phyloP scores from a whole-genome alignment of 1,140 invertebrate species.

The Plodia interpunctella region DNA sequence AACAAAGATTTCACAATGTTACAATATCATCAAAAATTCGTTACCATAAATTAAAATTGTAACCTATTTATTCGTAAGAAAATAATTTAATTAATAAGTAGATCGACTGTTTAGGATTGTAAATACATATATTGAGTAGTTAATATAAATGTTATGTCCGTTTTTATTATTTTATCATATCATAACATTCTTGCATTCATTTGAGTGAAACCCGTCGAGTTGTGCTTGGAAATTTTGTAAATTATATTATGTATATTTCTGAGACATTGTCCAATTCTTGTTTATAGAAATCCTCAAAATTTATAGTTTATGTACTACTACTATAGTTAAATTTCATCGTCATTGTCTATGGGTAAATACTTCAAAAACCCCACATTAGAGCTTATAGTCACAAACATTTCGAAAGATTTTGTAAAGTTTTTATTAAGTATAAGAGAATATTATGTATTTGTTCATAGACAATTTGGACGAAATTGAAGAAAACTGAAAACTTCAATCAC shows the following conservation, averaged over 20 bases:
- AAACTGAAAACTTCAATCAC: no score
- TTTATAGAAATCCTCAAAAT: neutral
- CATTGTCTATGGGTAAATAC: conserved; percentile 36
- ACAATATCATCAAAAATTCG: conserved; percentile 11
- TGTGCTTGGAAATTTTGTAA: neutral
- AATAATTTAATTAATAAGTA: conserved; percentile 12
- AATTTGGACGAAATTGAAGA: conserved; percentile 13
- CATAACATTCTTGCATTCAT: neutral
- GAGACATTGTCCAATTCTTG: neutral
- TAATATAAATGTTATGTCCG: conserved; percentile 1
- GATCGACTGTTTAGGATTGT: conserved; percentile 16
- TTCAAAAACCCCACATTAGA: conserved; percentile 45
- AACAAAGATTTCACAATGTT: conserved; percentile 1
- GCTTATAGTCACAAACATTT: conserved; percentile 40
- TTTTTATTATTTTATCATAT: conserved; percentile 34
- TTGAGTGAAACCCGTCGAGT: neutral
- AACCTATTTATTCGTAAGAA: conserved; percentile 41
- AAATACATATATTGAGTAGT: conserved; percentile 17
- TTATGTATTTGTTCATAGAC: conserved; percentile 28
- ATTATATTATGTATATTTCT: neutral
- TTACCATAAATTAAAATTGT: conserved; percentile 34
- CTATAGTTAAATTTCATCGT: neutral
- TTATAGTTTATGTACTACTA: neutral
- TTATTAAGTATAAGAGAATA: conserved; percentile 20
- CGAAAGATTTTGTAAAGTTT: conserved; percentile 36